These are phyloP conservation scores for Eulacestoma nigropectus DNA, from an alignment of 2,113 vertebrate species.

Conservation along the genomic window DNA sequence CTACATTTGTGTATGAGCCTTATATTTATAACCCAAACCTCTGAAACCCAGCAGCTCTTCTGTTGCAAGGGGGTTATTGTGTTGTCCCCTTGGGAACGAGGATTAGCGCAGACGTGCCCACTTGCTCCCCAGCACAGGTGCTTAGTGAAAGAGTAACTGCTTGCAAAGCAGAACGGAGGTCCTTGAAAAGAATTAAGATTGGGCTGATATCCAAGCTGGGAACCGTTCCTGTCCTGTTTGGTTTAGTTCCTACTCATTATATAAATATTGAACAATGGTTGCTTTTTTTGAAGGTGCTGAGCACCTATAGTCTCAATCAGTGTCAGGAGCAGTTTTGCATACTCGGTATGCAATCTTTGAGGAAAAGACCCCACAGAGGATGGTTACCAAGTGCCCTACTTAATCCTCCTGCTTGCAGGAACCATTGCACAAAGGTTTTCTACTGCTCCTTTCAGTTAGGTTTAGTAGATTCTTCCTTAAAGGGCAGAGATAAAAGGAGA, in stretches of 20 bases:
- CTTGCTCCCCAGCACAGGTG: background rate
- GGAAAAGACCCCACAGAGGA: background rate
- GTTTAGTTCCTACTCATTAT: background rate
- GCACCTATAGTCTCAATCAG: background rate
- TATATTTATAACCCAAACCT: background rate
- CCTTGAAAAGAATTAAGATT: constrained; percentile 15
- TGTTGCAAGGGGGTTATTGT: background rate
- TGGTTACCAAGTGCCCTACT: background rate
- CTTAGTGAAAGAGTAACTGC: constrained; percentile 25
- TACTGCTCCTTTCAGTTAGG: background rate
- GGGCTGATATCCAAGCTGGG: constrained; percentile 15
- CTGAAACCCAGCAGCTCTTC: background rate
- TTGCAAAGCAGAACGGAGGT: background rate
- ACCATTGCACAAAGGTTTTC: background rate
- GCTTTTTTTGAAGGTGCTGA: background rate
- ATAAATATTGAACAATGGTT: background rate
- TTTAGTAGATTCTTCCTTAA: background rate
- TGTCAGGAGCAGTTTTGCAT: background rate
- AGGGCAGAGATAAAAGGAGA: background rate
- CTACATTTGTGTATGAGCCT: background rate
- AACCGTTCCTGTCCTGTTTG: background rate
- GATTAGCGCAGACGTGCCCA: background rate
- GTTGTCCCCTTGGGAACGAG: constrained; percentile 10
- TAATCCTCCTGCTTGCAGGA: background rate
- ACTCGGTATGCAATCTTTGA: background rate